Evolutionary conservation across 2,797 vertebrate genomes (phyloP), one percentile per base, ranked within the genome.

Genomic region (Onychomys leucogaster): DNA sequence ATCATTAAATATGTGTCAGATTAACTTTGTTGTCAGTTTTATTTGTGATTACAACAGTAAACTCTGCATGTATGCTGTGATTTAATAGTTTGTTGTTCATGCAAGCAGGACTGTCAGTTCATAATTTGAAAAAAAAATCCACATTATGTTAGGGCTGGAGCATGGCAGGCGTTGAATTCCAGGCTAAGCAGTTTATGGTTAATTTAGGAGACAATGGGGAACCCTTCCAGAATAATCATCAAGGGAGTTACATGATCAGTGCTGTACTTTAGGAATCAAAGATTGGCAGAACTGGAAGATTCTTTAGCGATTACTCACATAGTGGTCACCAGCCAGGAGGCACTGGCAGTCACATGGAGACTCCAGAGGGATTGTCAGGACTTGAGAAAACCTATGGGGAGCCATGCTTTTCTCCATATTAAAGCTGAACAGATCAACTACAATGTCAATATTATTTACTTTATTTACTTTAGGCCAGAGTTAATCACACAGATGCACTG

Each of bases 1-100:
- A 96, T 98, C 97, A 98, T 98, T 98, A 98, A 98, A 96, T 96
- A 89, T 97, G 96, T 97, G 97, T 96, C 94, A 95, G 94, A 97
- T 98, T 97, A 97, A 98, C 97, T 98, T 97, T 97, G 95, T 98
- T 97, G 94, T 96, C 96, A 94, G 96, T 97, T 97, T 97, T 97
- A 97, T 98, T 98, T 98, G 97, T 91, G 92, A 97, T 97, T 96
- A 97, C 59, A 97, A 96, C 94, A 98, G 94, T 97, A 97, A 98
- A 97, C 97, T 97, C 96, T 97, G 97, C 94, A 16, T 98, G 97
- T 95, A 96, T 97, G 97, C 97, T 97, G n/a, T 8, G 46, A 25
- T 78, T 97, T 98, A 97, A 98, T 97, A 96, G 95, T 97, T 97
- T 96, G 98, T 95, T 97, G 97, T 95, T 97, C 96, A 98, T 98